Percentiles rank a stretch among this genome's conserved stretches.
Conservation (phyloP, 2,113 vertebrate genomes). For the Gopherus evgoodei region DNA sequence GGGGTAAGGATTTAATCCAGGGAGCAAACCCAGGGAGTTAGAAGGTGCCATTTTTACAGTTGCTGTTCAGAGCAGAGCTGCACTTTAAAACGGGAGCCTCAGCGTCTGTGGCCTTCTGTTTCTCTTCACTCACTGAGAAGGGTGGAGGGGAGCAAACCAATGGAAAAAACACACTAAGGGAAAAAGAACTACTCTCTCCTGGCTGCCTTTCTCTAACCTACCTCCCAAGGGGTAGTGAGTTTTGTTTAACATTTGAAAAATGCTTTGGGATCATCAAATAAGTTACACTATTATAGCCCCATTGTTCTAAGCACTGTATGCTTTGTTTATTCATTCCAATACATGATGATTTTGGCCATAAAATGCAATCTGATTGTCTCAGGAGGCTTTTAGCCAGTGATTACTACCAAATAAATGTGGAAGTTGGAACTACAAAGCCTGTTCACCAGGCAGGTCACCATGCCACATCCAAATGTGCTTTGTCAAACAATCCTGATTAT, state of each 20-base stretch:
- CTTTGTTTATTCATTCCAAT: neutral
- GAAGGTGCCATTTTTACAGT: neutral
- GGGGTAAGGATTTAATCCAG: neutral
- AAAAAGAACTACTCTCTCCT: neutral
- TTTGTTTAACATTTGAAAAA: neutral
- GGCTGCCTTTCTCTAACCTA: neutral
- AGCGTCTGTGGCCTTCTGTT: fast-evolving
- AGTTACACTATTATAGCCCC: neutral
- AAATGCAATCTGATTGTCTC: neutral
- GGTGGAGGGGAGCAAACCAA: neutral
- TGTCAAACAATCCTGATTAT: neutral
- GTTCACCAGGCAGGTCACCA: neutral
- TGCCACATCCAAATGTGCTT: neutral
- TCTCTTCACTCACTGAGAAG: neutral
- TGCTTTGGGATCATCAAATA: neutral
- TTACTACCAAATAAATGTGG: neutral
- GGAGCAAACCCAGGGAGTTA: neutral
- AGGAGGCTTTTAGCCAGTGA: neutral
- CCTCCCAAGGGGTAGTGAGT: neutral
- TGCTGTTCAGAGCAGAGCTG: neutral
- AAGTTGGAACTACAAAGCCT: neutral
- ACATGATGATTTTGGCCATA: neutral
- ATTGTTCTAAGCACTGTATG: neutral
- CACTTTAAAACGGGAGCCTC: neutral
- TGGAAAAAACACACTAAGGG: neutral